phyloP scores from a whole-genome alignment of 2,797 vertebrate species.

The Orestias chungarensis region DNA sequence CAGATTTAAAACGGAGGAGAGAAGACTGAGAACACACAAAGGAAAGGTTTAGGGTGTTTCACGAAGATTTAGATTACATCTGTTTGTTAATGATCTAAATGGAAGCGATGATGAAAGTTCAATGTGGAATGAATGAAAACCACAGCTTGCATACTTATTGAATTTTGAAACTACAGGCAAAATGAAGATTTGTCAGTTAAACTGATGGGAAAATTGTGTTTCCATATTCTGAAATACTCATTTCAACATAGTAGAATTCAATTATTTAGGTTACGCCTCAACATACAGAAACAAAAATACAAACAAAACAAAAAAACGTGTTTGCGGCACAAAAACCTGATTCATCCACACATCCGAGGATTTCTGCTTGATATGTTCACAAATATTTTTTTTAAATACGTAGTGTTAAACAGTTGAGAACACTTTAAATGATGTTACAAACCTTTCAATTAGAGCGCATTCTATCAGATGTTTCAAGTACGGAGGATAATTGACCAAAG shows the following conservation, averaged over 20 bases:
- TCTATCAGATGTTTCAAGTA: not conserved
- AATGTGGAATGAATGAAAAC: not conserved
- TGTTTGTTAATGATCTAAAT: not conserved
- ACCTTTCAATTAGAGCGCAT: not conserved
- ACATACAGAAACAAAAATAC: not conserved
- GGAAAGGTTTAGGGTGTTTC: not conserved
- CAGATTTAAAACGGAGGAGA: constrained; percentile 10
- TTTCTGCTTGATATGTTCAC: not conserved
- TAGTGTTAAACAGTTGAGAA: too few relatives aligned
- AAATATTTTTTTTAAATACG: not conserved
- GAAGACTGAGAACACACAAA: not conserved
- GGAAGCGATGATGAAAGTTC: not conserved
- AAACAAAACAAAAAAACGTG: not conserved
- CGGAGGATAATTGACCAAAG: not conserved
- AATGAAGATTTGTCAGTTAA: not conserved
- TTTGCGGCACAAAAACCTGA: not conserved
- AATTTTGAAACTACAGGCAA: not conserved
- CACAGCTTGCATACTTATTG: not conserved
- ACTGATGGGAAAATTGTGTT: not conserved
- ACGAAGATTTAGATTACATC: not conserved
- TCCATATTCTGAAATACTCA: not conserved
- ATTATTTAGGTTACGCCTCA: not conserved
- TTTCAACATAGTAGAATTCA: not conserved
- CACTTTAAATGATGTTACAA: not conserved
- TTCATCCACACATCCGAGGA: not conserved